Evolutionary conservation across 2,797 vertebrate species (phyloP).

Genomic region (Propithecus deckenii): DNA sequence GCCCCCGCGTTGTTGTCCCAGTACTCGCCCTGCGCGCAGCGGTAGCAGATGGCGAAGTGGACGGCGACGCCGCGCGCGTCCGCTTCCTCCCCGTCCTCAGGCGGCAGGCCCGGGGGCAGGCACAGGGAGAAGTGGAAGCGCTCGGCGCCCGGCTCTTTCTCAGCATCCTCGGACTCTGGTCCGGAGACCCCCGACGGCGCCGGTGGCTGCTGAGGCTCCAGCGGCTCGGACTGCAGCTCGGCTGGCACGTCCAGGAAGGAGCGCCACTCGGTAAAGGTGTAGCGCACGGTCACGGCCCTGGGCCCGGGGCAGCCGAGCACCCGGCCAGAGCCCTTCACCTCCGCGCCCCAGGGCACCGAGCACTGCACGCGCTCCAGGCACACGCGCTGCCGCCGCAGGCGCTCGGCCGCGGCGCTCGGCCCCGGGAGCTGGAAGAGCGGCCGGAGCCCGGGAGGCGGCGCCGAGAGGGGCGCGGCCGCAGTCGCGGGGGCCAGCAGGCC

Average conservation of each 20-base stretch:
- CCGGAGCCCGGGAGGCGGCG: background rate
- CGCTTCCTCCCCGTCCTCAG: background rate
- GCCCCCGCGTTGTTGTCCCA: constrained; percentile 95
- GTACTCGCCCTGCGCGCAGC: constrained; percentile 86
- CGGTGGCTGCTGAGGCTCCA: background rate
- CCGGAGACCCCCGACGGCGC: background rate
- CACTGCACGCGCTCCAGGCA: constrained; percentile 86
- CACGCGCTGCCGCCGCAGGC: constrained; percentile 83
- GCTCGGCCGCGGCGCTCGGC: constrained; percentile 76
- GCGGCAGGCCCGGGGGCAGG: constrained; percentile 86
- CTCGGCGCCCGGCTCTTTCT: constrained; percentile 57
- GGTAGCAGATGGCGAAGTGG: constrained; percentile 91
- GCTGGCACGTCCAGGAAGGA: constrained; percentile 91
- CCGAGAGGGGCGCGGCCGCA: background rate
- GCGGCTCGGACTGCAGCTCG: constrained; percentile 54
- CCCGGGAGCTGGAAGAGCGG: constrained; percentile 79
- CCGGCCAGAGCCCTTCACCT: constrained; percentile 78
- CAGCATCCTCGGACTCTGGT: accelerated
- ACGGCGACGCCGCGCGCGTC: constrained; percentile 80
- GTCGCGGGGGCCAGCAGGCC: constrained; percentile 37
- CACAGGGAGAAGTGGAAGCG: constrained; percentile 89
- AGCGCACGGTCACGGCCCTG: constrained; percentile 88
- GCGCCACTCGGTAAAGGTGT: constrained; percentile 94
- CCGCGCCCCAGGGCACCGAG: constrained; percentile 66
- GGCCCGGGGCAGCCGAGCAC: constrained; percentile 75